Evolutionary conservation across 2,113 vertebrate genomes (phyloP), one percentile per base, ranked within the genome.

Genomic region (Galbula dea): DNA sequence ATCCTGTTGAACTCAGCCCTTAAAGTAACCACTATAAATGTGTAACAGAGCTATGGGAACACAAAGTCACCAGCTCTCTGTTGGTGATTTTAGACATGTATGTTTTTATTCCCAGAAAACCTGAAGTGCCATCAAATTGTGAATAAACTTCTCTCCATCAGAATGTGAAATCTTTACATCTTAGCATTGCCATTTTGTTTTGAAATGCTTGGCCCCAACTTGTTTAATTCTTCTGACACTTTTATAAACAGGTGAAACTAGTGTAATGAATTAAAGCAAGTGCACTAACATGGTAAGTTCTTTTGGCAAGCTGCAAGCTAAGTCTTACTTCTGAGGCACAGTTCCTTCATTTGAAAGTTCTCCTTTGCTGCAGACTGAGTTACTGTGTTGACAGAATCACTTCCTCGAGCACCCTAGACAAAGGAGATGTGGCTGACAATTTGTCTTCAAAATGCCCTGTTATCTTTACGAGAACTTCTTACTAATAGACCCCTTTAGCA

Each of bases 401-500:
- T 92, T 93, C 65, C 52, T 49, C 55, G 43, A 67, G 61, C 62
- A 74, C 12, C 7, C 22, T n/a, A 83, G 23, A 66, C 80, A 34
- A 88, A 89, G 61, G 59, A 88, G 30, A 22, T 67, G 19, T 36
- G 43, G 12, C 63, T 94, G 88, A 37, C 72, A 87, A 78, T 93
- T 86, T 78, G 32, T 96, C 86, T 95, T 96, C 65, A 59, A 81
- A 96, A 90, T 78, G 21, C 30, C 27, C 67, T 87, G 34, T 83
- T 89, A 93, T 66, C 79, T 91, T 93, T 77, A 48, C 59, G 81
- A 87, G 79, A 37, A 24, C 24, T 91, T 83, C 55, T 93, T 82
- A 90, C 95, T 95, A 86, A 94, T 77, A 83, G 45, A 73, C 62
- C 20, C 46, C 63, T 86, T 93, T 78, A 92, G 81, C 79, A 86